Evolutionary conservation across 2,113 vertebrate genomes (phyloP).

Genomic region (Otocyon megalotis): DNA sequence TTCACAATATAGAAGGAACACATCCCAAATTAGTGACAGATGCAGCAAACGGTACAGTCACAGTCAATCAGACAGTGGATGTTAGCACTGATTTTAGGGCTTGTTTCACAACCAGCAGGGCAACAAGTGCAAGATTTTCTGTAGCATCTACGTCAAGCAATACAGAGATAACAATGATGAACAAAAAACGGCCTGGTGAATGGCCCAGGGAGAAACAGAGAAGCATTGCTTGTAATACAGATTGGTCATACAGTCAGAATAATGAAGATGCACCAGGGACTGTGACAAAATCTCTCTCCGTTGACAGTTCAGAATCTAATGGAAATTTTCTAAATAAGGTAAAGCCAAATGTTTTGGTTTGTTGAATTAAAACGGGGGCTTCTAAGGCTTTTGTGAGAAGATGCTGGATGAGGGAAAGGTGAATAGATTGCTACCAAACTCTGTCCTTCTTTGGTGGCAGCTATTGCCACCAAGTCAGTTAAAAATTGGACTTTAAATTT

Average conservation of each 20-base stretch:
- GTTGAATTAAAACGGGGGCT: background rate
- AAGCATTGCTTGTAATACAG: conserved; percentile 77
- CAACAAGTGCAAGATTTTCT: conserved; percentile 50
- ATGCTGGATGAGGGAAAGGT: background rate
- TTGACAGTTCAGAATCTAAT: background rate
- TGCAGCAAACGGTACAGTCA: accelerated
- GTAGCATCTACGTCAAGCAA: conserved; percentile 78
- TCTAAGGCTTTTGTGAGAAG: background rate
- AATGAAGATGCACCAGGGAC: background rate
- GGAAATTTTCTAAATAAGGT: conserved; percentile 79
- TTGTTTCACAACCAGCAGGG: conserved; percentile 80
- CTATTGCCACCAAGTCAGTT: background rate
- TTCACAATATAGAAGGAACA: accelerated
- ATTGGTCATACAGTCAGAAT: background rate
- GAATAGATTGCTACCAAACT: no score
- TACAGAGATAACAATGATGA: conserved; percentile 82
- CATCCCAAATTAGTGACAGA: accelerated
- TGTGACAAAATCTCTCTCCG: background rate
- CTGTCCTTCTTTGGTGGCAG: background rate
- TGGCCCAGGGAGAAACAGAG: background rate
- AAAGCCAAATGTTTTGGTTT: background rate
- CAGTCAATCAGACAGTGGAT: conserved; percentile 67
- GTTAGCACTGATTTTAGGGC: conserved; percentile 76
- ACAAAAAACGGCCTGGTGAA: background rate
- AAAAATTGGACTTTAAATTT: background rate